Base-by-base conservation (phyloP, 2,113 vertebrate species). In the Odontophorus gujanensis region DNA sequence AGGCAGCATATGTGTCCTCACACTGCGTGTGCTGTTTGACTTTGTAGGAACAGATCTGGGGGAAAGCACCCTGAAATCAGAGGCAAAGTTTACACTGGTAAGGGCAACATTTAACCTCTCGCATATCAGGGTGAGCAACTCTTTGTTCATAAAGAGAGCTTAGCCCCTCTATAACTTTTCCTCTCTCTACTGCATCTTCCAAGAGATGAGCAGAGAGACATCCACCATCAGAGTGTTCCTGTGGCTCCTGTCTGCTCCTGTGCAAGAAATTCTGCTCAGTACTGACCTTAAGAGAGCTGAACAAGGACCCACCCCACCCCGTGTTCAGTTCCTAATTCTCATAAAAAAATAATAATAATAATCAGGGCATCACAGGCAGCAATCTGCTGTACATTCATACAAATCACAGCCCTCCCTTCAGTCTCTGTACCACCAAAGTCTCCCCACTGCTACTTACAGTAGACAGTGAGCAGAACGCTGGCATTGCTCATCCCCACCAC, bases 401-500 rank as follows among this genome's bases (percentile, higher is more conserved):
- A 1, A 62, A 10, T 55, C 53, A 57, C 57, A 53, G 8, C 24
- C 34, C 30, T 40, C 40, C 69, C 78, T 66, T 36, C 6, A 26
- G 73, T 11, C 40, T 80, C 61, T 45, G 2, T 3, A 24, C 1
- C 5, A 32, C 32, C 67, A n/a, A 69, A 12, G 4, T 59, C 43
- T 79, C 78, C 58, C 30, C 21, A 9, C 11, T 17, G 20, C 73
- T 94, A 98, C 99, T 98, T 97, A 99, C 99, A 99, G 95, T 99
- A 98, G 48, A 99, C 99, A 1, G 98, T 98, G 95, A 99, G 98
- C 93, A 99, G 98, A 53, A 99, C 98, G 7, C 99, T 99, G 85
- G 98, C 98, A 75, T 99, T 99, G 96, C 98, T 99, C 99, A 99
- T 99, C 74, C 99, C 99, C 97, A 99, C 99, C 97, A 99, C 98